A percentile compares a stretch with the other conserved stretches of the same genome.
Evolutionary conservation across 2,797 vertebrate species (phyloP).

Genomic region (Esox lucius): DNA sequence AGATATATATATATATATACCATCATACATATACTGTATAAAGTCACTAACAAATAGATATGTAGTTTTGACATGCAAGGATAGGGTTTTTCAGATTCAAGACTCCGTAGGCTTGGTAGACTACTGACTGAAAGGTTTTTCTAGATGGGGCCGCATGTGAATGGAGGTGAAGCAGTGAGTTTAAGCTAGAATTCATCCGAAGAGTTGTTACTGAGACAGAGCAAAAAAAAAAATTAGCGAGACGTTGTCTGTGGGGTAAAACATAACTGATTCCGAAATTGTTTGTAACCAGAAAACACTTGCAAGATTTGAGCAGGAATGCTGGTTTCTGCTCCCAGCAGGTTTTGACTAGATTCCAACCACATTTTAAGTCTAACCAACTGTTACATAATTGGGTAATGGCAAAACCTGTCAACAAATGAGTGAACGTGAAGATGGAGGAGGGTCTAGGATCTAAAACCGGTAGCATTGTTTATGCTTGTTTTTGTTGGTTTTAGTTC

Average conservation of each 20-base stretch:
- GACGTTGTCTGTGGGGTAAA: neutral
- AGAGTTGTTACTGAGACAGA: constrained; percentile 5
- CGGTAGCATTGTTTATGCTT: constrained; percentile 16
- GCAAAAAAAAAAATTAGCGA: neutral
- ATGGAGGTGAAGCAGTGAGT: neutral
- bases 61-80: constrained; percentile 36
- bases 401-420: neutral
- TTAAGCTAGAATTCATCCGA: constrained; percentile 12
- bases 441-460: constrained; percentile 22
- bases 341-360: neutral
- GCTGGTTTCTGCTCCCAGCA: neutral
- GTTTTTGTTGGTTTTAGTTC: constrained; percentile 10
- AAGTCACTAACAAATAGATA: constrained; percentile 31
- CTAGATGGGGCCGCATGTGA: neutral
- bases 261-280: neutral
- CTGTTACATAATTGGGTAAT: neutral
- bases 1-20: constrained; percentile 16
- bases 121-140: neutral
- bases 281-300: neutral
- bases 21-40: constrained; percentile 30
- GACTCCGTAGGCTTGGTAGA: neutral
- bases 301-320: neutral
- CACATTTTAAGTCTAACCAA: neutral
- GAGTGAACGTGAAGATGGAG: neutral
- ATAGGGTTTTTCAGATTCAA: constrained; percentile 13